A percentile compares a stretch with the other conserved stretches of the same genome.
Evolutionary conservation across 2,888 invertebrate genomes (phyloP).

Genomic region (Synanthedon tipuliformis): DNA sequence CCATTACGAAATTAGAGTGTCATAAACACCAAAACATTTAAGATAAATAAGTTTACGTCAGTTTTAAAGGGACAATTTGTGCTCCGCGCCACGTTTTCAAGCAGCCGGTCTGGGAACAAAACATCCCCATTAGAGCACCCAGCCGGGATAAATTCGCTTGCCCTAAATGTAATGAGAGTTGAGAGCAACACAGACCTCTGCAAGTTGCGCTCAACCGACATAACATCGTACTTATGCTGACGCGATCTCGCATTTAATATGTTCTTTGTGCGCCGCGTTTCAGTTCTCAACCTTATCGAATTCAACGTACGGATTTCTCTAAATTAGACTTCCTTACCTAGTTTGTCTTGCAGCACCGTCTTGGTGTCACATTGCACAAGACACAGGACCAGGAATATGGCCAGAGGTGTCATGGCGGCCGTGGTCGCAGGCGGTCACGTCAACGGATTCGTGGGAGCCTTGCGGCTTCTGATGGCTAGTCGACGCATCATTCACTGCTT

Average conservation of each 20-base stretch:
- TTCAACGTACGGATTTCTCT: neutral
- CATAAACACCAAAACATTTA: neutral
- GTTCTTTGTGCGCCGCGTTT: no score
- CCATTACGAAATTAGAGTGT: neutral
- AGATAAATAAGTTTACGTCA: constrained; percentile 1
- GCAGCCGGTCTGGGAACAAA: constrained; percentile 6
- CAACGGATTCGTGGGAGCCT: constrained; percentile 10
- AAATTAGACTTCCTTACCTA: constrained; percentile 34
- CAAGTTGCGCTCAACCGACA: neutral
- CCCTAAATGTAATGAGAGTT: constrained; percentile 6
- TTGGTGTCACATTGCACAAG: constrained; percentile 61
- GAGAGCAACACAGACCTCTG: neutral
- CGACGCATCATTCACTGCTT: constrained; percentile 18
- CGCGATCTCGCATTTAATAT: no score
- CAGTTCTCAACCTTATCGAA: neutral
- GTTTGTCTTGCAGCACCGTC: constrained; percentile 56
- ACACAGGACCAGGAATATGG: constrained; percentile 48
- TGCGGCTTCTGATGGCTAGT: constrained; percentile 9
- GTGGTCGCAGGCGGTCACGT: constrained; percentile 23
- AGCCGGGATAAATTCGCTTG: constrained; percentile 4
- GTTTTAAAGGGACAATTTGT: constrained; percentile 6
- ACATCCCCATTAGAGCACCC: constrained; percentile 7
- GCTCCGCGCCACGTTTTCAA: constrained; percentile 3
- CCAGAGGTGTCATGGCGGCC: constrained; percentile 45
- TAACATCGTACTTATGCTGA: neutral